phyloP scores from a whole-genome alignment of 2,888 invertebrate genomes.

The Pseudoips prasinana region DNA sequence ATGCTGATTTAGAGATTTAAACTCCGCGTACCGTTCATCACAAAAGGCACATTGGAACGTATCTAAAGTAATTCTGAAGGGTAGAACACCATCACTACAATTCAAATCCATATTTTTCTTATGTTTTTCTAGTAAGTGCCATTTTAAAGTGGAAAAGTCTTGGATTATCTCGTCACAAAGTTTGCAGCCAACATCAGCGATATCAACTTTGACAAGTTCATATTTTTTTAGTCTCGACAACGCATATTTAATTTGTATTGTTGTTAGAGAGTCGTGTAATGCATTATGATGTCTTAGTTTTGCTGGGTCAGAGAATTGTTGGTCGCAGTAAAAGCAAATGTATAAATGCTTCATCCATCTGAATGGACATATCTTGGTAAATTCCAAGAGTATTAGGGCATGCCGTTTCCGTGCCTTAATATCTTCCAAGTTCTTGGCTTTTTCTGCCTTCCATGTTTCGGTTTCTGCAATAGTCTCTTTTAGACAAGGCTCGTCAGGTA shows the following conservation, averaged over 20 bases:
- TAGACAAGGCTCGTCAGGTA: slow-evolving; percentile 21
- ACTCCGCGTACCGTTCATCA: slow-evolving; percentile 53
- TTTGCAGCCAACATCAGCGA: slow-evolving; percentile 57
- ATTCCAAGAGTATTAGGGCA: slow-evolving; percentile 53
- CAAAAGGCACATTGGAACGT: slow-evolving; percentile 61
- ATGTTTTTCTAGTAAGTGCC: slow-evolving; percentile 55
- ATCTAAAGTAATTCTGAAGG: slow-evolving; percentile 53
- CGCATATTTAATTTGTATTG: slow-evolving; percentile 43
- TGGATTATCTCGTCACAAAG: slow-evolving; percentile 47
- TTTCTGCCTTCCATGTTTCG: slow-evolving; percentile 19
- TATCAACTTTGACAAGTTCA: slow-evolving; percentile 65
- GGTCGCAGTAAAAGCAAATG: slow-evolving; percentile 64
- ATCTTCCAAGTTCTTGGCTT: slow-evolving; percentile 40
- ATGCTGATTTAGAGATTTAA: slow-evolving; percentile 66
- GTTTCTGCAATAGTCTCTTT: slow-evolving; percentile 23
- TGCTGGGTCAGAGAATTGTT: slow-evolving; percentile 53
- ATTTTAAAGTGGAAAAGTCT: slow-evolving; percentile 48
- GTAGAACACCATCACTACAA: slow-evolving; percentile 55
- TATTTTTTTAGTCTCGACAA: slow-evolving; percentile 56
- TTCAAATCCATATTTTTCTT: slow-evolving; percentile 46
- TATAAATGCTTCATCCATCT: slow-evolving; percentile 67
- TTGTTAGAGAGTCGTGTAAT: slow-evolving; percentile 39
- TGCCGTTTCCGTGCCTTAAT: slow-evolving; percentile 53
- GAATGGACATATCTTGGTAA: slow-evolving; percentile 64
- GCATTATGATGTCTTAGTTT: slow-evolving; percentile 48